phyloP scores from a whole-genome alignment of 2,888 invertebrate species.

The Phragmatobia fuliginosa region DNA sequence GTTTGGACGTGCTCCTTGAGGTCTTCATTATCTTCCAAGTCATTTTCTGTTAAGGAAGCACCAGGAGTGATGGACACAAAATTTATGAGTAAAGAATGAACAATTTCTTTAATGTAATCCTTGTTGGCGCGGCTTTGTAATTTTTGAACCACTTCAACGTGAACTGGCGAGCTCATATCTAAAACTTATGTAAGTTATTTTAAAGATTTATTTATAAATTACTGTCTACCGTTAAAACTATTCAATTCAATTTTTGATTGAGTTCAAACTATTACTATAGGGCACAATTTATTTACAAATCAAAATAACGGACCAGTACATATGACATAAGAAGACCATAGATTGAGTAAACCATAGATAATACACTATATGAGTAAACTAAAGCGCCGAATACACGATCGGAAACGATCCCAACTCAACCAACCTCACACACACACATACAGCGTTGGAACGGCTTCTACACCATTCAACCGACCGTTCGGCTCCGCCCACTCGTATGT shows the following conservation, averaged over 20 bases:
- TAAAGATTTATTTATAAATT: neutral
- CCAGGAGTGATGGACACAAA: slow-evolving; percentile 70
- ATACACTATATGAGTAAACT: too few species aligned
- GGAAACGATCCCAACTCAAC: too few species aligned
- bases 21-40: slow-evolving; percentile 63
- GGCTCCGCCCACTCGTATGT: too few species aligned
- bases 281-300: neutral
- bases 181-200: neutral
- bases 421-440: too few species aligned
- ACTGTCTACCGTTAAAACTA: neutral
- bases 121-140: slow-evolving; percentile 65
- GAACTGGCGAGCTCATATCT: slow-evolving; percentile 67
- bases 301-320: neutral
- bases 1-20: slow-evolving; percentile 69
- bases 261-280: neutral
- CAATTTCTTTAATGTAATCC: slow-evolving; percentile 64
- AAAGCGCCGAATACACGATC: too few species aligned
- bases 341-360: neutral
- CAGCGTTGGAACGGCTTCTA: too few species aligned
- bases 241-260: too few species aligned
- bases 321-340: neutral
- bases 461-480: too few species aligned
- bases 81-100: slow-evolving; percentile 66
- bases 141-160: slow-evolving; percentile 77
- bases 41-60: slow-evolving; percentile 54